Base-by-base conservation (phyloP, 2,113 vertebrate species). In the Ornithorhynchus anatinus region DNA sequence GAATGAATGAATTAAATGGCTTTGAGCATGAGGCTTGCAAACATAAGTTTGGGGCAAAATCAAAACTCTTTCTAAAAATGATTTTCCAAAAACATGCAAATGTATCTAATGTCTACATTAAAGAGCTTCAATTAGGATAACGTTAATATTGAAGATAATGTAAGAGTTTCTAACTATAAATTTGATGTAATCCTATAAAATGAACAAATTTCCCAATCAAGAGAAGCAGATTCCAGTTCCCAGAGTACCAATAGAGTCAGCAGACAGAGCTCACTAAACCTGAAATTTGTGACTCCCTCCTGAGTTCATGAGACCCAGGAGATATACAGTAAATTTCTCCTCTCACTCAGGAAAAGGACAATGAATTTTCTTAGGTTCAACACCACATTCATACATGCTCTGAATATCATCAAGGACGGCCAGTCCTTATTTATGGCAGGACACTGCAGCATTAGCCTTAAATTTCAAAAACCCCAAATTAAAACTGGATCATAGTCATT, bases 91-190 rank as follows among this genome's bases (percentile, higher is more conserved):
- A n/a, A n/a, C n/a, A n/a, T n/a, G n/a, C n/a, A n/a, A n/a, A n/a
- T n/a, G n/a, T n/a, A n/a, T n/a, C n/a, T n/a, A n/a, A n/a, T n/a
- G n/a, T n/a, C n/a, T n/a, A n/a, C n/a, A n/a, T 74, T 38, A 54
- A 43, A 57, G 32, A 59, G 47, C 58, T 75, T 60, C 42, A 72
- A 60, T 84, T 77, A 77, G 75, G 67, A 52, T n/a, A n/a, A n/a
- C n/a, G n/a, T n/a, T n/a, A n/a, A n/a, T n/a, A n/a, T n/a, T n/a
- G n/a, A n/a, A n/a, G n/a, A n/a, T 50, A 75, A 42, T 35, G 25
- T 9, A 60, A 22, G 59, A 23, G 14, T 53, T 77, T 25, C 45
- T 78, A 5, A 75, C 63, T 44, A 48, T 22, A 25, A 62, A 60
- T n/a, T 60, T 59, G 20, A 44, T 37, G 67, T 59, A 47, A 62